phyloP scores from a whole-genome alignment of 2,113 vertebrate genomes.

The Hystrix cristata region DNA sequence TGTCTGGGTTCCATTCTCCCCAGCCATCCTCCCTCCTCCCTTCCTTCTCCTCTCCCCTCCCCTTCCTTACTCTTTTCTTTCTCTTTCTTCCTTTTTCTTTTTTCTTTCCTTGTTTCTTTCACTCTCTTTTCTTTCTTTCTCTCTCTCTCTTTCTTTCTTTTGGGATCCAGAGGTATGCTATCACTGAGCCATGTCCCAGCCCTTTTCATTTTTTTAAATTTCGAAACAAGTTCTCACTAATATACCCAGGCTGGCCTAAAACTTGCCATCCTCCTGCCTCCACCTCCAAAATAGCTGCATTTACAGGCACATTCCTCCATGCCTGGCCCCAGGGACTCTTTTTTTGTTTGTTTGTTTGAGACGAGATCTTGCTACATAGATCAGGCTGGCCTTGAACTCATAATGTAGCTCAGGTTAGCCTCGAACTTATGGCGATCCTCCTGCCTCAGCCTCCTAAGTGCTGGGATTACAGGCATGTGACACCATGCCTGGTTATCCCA shows the following conservation, averaged over 20 bases:
- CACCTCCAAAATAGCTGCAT: no score
- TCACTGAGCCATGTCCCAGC: neutral
- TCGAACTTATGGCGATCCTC: neutral
- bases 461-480: neutral
- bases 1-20: neutral
- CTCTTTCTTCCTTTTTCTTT: accelerated
- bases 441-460: neutral
- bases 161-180: neutral
- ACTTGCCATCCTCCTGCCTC: no score
- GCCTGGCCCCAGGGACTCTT: no score
- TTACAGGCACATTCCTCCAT: no score
- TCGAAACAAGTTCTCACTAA: neutral
- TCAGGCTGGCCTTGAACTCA: no score
- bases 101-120: accelerated
- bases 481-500: neutral
- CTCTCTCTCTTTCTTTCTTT: neutral
- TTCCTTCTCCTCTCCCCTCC: no score
- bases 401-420: neutral
- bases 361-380: no score
- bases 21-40: neutral
- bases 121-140: no score
- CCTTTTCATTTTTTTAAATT: neutral
- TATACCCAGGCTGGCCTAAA: no score
- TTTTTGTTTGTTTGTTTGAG: no score
- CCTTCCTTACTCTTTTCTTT: neutral